phyloP scores from a whole-genome alignment of 2,113 vertebrate genomes.

The Rafetus swinhoei region DNA sequence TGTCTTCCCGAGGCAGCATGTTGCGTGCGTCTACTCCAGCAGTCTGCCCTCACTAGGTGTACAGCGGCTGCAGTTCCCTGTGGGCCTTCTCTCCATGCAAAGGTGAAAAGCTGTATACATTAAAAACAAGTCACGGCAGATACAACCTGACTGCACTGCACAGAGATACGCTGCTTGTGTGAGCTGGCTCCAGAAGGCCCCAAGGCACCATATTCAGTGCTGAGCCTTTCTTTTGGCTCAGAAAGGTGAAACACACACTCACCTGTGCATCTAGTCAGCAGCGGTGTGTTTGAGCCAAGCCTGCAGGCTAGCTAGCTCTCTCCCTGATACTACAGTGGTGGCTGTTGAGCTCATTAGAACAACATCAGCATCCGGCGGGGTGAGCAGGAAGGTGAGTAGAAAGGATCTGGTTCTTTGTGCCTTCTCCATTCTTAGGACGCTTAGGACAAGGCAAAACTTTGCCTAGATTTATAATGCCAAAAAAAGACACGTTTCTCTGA shows the following conservation, averaged over 20 bases:
- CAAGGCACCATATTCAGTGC: accelerated
- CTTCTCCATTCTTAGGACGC: background rate
- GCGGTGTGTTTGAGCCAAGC: background rate
- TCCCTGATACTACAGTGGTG: background rate
- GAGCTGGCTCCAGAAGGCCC: background rate
- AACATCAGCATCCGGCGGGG: background rate
- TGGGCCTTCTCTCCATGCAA: background rate
- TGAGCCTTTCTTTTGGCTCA: accelerated
- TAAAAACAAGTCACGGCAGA: background rate
- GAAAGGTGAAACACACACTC: background rate
- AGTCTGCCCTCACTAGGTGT: background rate
- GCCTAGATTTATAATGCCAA: background rate
- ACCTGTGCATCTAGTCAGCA: accelerated
- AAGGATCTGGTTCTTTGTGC: background rate
- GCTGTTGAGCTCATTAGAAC: background rate
- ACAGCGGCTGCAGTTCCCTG: background rate
- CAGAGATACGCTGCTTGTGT: background rate
- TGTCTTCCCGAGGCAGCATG: background rate
- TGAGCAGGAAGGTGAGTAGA: background rate
- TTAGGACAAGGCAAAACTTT: accelerated
- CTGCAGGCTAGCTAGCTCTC: background rate
- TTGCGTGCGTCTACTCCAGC: background rate
- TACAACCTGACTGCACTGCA: background rate
- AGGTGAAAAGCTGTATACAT: background rate
- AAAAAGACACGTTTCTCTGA: background rate